These are phyloP conservation scores for Liopterus haemorrhoidalis DNA, from an alignment of 2,888 invertebrate species.

Conservation along the genomic window DNA sequence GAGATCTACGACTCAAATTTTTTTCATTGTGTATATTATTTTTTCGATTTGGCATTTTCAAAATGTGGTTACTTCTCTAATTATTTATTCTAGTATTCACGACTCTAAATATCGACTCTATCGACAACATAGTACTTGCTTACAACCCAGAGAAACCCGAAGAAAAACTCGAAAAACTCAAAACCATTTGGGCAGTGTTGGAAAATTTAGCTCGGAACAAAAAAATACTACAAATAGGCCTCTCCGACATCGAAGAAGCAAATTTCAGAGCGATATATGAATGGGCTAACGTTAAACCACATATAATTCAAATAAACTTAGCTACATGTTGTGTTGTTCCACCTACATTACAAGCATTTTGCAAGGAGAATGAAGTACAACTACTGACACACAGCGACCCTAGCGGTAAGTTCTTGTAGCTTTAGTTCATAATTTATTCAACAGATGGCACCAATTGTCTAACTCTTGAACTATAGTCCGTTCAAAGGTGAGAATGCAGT, in stretches of 20 bases:
- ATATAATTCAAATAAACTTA: slow-evolving; percentile 88
- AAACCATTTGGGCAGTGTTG: slow-evolving; percentile 69
- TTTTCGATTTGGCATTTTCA: too few species aligned
- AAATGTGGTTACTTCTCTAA: slow-evolving; percentile 19
- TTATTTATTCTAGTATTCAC: slow-evolving; percentile 59
- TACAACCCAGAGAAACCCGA: slow-evolving; percentile 54
- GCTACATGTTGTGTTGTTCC: slow-evolving; percentile 93
- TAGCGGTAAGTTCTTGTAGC: slow-evolving; percentile 61
- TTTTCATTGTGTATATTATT: slow-evolving; percentile 5
- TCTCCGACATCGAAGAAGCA: slow-evolving; percentile 83
- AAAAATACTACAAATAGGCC: slow-evolving; percentile 69
- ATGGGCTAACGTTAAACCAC: slow-evolving; percentile 73
- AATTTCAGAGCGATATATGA: slow-evolving; percentile 70
- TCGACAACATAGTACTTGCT: slow-evolving; percentile 79
- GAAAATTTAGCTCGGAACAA: slow-evolving; percentile 63
- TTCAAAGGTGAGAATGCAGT: too few species aligned
- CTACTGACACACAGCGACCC: slow-evolving; percentile 94
- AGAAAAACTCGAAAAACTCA: slow-evolving; percentile 55
- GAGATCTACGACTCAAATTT: not conserved
- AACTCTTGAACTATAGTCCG: slow-evolving; percentile 13
- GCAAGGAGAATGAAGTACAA: slow-evolving; percentile 85
- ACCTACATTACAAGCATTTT: slow-evolving; percentile 80
- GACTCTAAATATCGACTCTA: slow-evolving; percentile 62
- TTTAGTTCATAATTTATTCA: slow-evolving; percentile 5
- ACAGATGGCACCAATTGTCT: slow-evolving; percentile 1